Percentiles rank a stretch among this genome's conserved stretches.
Evolutionary conservation across 2,888 invertebrate species (phyloP).

Genomic region (Morpho deidamia): DNA sequence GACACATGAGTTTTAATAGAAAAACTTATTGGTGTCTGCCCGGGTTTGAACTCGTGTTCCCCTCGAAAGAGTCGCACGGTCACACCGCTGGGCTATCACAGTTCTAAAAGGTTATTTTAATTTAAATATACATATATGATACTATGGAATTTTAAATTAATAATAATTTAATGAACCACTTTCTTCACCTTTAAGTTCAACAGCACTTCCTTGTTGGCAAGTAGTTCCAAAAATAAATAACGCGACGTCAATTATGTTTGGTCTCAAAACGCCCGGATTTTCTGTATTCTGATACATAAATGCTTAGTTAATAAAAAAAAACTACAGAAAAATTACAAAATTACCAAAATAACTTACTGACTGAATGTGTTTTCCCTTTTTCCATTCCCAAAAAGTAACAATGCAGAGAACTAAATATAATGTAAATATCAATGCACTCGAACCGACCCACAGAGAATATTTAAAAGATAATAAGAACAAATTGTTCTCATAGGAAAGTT

Average conservation of each 20-base stretch:
- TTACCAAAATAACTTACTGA: constrained; percentile 3
- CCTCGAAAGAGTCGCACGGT: no score
- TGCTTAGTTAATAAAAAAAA: neutral
- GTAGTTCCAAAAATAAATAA: constrained; percentile 79
- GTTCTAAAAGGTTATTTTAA: no score
- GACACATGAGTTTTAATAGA: no score
- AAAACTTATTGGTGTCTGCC: no score
- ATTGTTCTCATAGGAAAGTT: constrained; percentile 84
- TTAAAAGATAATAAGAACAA: constrained; percentile 84
- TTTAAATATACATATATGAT: no score
- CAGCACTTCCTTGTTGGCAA: constrained; percentile 80
- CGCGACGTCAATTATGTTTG: constrained; percentile 67
- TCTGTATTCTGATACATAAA: constrained; percentile 36
- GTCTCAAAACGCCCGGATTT: constrained; percentile 51
- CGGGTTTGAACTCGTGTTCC: no score
- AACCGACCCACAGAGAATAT: constrained; percentile 81
- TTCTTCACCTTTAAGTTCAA: constrained; percentile 59
- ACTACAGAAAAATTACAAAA: neutral
- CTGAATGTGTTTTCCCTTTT: constrained; percentile 26
- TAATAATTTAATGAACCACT: no score
- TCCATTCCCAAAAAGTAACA: constrained; percentile 65
- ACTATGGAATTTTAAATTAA: no score
- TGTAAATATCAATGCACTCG: constrained; percentile 61
- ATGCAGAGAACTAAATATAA: constrained; percentile 55
- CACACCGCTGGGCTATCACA: no score